Evolutionary conservation across 2,888 invertebrate species (phyloP).

Genomic region (Pachymerium ferrugineum): DNA sequence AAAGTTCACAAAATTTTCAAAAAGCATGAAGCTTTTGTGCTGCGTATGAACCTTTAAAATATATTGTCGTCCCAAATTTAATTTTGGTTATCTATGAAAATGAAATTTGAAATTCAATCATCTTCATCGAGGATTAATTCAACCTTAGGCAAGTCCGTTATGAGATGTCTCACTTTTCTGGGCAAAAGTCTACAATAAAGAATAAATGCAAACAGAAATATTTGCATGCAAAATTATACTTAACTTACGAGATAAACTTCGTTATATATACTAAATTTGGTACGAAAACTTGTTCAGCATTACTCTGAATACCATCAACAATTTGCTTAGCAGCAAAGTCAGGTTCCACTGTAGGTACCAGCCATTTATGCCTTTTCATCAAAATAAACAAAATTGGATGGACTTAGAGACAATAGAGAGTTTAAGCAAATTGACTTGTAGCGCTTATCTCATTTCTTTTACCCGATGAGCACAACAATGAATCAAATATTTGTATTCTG

Average conservation of each 20-base stretch:
- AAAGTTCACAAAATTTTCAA: too few species aligned
- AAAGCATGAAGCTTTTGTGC: too few species aligned
- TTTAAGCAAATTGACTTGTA: too few species aligned
- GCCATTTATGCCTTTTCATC: conserved; percentile 63
- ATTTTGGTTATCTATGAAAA: too few species aligned
- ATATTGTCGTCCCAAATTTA: too few species aligned
- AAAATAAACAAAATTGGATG: conserved; percentile 39
- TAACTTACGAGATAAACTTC: not conserved
- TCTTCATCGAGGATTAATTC: too few species aligned
- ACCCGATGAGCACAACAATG: too few species aligned
- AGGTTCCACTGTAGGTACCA: conserved; percentile 60
- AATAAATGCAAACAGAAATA: too few species aligned
- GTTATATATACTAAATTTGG: not conserved
- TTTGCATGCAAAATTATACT: not conserved
- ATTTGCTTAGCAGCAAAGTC: conserved; percentile 56
- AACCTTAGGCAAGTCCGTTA: not conserved
- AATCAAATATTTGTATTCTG: too few species aligned
- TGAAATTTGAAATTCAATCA: too few species aligned
- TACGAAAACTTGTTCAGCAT: conserved; percentile 49
- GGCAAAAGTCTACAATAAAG: not conserved
- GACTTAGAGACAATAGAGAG: not conserved
- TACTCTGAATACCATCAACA: conserved; percentile 58
- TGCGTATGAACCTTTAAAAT: too few species aligned
- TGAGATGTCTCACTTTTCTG: not conserved
- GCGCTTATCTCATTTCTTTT: too few species aligned